Conservation (phyloP, 2,888 invertebrate genomes). For the Erpobdella octoculata region DNA sequence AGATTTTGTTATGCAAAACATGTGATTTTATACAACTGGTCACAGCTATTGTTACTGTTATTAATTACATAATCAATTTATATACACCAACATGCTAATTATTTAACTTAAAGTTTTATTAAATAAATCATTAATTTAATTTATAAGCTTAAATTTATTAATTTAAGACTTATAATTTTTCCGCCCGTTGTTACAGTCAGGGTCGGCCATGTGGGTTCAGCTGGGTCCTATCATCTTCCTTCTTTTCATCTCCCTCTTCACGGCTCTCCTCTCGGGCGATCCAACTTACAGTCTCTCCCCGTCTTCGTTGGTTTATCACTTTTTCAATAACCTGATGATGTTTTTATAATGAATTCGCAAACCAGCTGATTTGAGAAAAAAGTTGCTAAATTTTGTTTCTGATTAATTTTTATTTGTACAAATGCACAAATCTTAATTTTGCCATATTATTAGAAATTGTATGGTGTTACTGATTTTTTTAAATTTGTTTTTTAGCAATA, state of each 20-base stretch:
- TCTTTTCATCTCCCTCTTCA: constrained; percentile 30
- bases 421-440: too few species aligned
- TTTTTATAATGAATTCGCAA: not conserved
- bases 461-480: too few species aligned
- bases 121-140: not conserved
- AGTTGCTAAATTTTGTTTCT: not conserved
- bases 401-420: too few species aligned
- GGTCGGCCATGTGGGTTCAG: constrained; percentile 57
- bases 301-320: constrained; percentile 58
- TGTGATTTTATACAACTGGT: too few species aligned
- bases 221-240: constrained; percentile 33
- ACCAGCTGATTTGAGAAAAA: too few species aligned
- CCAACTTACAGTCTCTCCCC: constrained; percentile 81
- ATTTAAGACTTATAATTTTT: too few species aligned
- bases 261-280: constrained; percentile 60
- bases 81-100: not conserved
- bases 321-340: not conserved
- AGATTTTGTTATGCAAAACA: too few species aligned
- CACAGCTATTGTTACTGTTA: too few species aligned
- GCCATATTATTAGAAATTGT: too few species aligned
- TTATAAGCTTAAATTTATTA: too few species aligned
- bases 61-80: too few species aligned
- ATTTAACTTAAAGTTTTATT: not conserved
- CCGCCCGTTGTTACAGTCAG: constrained; percentile 15
- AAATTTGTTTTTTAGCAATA: too few species aligned